A percentile compares a stretch with the other conserved stretches of the same genome.
Conservation (phyloP, 2,113 vertebrate genomes). For the Onychorhynchus coronatus region DNA sequence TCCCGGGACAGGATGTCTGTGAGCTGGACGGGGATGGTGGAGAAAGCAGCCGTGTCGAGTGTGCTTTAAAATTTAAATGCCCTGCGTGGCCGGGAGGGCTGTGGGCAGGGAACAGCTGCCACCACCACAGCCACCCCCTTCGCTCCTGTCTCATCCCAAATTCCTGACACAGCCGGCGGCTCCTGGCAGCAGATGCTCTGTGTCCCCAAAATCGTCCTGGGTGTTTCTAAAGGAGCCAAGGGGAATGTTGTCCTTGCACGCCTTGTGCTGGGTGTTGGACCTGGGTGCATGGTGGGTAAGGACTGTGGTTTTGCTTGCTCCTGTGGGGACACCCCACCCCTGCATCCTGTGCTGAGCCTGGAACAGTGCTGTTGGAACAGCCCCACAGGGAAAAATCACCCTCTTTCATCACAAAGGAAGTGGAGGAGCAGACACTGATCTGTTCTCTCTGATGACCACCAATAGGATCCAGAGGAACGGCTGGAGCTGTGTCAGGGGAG, state of each 20-base stretch:
- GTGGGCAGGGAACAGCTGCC: background rate
- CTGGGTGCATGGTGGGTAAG: rapidly evolving
- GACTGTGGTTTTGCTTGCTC: background rate
- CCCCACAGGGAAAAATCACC: background rate
- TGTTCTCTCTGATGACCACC: background rate
- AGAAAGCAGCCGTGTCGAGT: conserved; percentile 63
- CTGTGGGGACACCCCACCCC: background rate
- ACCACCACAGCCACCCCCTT: background rate
- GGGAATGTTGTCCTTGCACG: background rate
- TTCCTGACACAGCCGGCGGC: background rate
- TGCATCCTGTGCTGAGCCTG: rapidly evolving
- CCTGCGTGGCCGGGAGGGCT: conserved; percentile 4
- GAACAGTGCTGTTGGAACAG: background rate
- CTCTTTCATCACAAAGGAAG: background rate
- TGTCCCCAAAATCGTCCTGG: rapidly evolving
- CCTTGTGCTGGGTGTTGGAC: background rate
- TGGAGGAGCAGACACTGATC: background rate
- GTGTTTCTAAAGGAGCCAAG: background rate
- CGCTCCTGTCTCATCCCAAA: background rate
- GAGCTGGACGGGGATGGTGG: background rate
- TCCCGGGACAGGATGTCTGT: rapidly evolving
- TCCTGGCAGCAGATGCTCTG: background rate
- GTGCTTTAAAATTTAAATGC: conserved; percentile 84
- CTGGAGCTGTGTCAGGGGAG: background rate
- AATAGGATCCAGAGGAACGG: background rate